Evolutionary conservation across 2,113 vertebrate genomes (phyloP), one percentile per base, ranked within the genome.

Genomic region (Lophius piscatorius): DNA sequence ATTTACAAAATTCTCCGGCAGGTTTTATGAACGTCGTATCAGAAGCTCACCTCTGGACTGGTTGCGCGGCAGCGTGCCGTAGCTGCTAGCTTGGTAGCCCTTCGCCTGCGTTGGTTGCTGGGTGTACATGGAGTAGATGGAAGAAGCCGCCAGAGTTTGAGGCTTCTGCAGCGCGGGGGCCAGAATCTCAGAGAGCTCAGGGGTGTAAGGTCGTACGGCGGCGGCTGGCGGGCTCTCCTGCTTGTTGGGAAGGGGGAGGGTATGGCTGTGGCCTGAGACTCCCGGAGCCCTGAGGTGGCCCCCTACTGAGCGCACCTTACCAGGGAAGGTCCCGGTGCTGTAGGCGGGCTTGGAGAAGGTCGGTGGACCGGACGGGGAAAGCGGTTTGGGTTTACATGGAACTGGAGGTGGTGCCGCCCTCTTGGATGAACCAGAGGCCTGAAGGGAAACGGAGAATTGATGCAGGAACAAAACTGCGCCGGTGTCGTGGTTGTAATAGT

Each of bases 81-180:
- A 93, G 38, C 94, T 90, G 0, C 91, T 74, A 44, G 89, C 86
- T 31, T 94, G 94, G 85, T 94, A 92, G 83, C 90, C 91, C 65
- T 95, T 96, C 3, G 93, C 94, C 0, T 91, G 92, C 0, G 87
- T 90, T 46, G 88, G 89, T 17, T 94, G 94, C 42, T 94, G 92
- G 0, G 96, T 98, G 58, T 98, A 98, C 95, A 98, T 97, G 60
- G 94, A 95, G 55, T 96, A 97, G 73, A 98, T 98, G 8, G 95
- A 98, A 40, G 95, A 95, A 0, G 94, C 77, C 0, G 96, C 93
- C 77, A 97, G 86, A 0, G 90, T 96, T 69, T 94, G 93, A n/a
- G 96, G 96, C 73, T 96, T 97, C 65, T 68, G 81, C 21, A 88
- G 67, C 7, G 59, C 16, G 0, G 66, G 85, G 78, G 24, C 81